A percentile compares a stretch with the other conserved stretches of the same genome.
Evolutionary conservation across 1,140 invertebrate species (phyloP).

Genomic region (Carcinoscorpius rotundicauda): DNA sequence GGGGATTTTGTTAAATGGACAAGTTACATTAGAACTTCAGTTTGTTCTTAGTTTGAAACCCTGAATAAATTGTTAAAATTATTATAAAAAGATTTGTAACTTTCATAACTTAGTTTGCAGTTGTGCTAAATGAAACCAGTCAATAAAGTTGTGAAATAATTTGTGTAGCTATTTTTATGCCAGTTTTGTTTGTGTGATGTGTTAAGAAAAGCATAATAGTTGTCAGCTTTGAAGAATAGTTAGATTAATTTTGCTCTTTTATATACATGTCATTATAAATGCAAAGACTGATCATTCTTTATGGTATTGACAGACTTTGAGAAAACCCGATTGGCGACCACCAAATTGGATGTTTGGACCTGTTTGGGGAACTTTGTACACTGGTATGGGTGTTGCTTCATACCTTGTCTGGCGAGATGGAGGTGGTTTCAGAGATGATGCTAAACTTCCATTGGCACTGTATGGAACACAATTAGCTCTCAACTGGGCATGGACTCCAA

Average conservation of each 20-base stretch:
- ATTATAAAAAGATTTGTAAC: too few species aligned
- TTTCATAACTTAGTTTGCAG: too few species aligned
- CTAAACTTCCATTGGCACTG: constrained; percentile 46
- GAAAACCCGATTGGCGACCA: constrained; percentile 60
- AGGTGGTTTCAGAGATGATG: constrained; percentile 37
- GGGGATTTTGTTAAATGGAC: too few species aligned
- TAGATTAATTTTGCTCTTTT: background rate
- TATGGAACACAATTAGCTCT: constrained; percentile 62
- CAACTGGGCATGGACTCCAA: constrained; percentile 75
- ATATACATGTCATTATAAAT: background rate
- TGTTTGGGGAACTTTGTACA: constrained; percentile 66
- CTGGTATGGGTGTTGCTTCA: constrained; percentile 69
- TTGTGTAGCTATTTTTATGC: too few species aligned
- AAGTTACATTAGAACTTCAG: too few species aligned
- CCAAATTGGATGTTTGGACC: constrained; percentile 67
- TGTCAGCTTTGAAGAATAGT: background rate
- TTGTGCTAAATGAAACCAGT: too few species aligned
- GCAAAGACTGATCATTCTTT: background rate
- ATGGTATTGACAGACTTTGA: constrained; percentile 32
- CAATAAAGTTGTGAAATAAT: too few species aligned
- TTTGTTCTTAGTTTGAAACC: too few species aligned
- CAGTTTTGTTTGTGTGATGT: too few species aligned
- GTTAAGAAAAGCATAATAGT: too few species aligned
- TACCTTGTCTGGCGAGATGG: constrained; percentile 66
- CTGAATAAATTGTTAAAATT: too few species aligned